Conservation (phyloP, 2,888 invertebrate species). For the Apocheima hispidaria region DNA sequence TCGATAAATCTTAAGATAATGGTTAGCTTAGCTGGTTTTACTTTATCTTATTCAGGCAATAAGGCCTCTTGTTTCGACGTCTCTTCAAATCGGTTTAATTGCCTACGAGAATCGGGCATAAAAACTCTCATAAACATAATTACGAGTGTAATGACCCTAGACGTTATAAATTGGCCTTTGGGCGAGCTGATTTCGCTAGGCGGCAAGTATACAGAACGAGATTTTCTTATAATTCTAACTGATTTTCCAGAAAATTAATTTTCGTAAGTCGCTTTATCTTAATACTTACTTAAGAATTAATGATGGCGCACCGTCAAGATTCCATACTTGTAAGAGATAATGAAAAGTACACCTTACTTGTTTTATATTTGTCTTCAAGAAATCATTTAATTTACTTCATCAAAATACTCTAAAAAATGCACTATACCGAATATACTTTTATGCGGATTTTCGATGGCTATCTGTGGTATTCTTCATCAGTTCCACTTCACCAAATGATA, state of each 20-base stretch:
- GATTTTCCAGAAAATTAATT: background rate
- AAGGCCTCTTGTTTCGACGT: conserved; percentile 40
- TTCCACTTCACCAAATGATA: no score
- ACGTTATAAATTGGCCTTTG: conserved; percentile 68
- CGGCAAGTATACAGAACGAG: background rate
- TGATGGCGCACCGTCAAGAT: no score
- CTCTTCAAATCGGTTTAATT: conserved; percentile 55
- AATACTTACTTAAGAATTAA: background rate
- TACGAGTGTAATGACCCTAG: conserved; percentile 68
- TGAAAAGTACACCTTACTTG: no score
- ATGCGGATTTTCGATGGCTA: no score
- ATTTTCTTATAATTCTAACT: background rate
- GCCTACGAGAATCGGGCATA: conserved; percentile 52
- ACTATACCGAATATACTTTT: no score
- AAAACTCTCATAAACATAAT: conserved; percentile 70
- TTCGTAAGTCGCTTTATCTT: background rate
- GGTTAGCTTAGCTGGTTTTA: conserved; percentile 3
- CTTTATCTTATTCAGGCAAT: conserved; percentile 37
- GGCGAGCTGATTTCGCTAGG: conserved; percentile 31
- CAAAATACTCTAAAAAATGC: no score
- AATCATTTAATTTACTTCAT: no score
- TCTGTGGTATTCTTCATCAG: no score
- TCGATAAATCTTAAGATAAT: background rate
- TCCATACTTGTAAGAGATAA: no score
- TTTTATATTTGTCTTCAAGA: no score